phyloP scores from a whole-genome alignment of 2,797 vertebrate genomes.

The Sebastes minor region DNA sequence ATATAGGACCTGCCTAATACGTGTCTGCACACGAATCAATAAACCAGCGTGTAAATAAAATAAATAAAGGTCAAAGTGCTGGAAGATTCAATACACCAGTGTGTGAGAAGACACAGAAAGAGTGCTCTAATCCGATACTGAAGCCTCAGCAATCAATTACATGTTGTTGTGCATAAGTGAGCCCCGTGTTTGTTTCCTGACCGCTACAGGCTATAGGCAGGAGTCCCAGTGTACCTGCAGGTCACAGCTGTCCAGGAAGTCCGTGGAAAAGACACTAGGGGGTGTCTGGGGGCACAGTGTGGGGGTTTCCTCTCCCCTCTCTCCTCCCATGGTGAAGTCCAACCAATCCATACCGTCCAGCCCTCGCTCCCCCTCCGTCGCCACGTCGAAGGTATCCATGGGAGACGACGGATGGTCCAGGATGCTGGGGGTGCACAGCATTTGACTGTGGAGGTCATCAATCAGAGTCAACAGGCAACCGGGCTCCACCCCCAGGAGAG shows the following conservation, averaged over 20 bases:
- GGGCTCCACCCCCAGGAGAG: slow-evolving; percentile 86
- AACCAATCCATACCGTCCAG: slow-evolving; percentile 92
- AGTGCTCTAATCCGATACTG: slow-evolving; percentile 21
- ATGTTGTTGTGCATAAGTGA: not conserved
- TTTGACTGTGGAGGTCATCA: slow-evolving; percentile 92
- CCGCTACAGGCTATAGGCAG: slow-evolving; percentile 79
- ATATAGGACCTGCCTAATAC: slow-evolving; percentile 44
- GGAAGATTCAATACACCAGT: slow-evolving; percentile 24
- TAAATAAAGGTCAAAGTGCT: slow-evolving; percentile 50
- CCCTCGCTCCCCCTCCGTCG: slow-evolving; percentile 70
- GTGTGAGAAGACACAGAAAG: slow-evolving; percentile 18
- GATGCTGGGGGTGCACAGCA: slow-evolving; percentile 92
- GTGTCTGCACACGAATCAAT: slow-evolving; percentile 20
- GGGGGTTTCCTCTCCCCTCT: slow-evolving; percentile 46
- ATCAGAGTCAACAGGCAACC: slow-evolving; percentile 87
- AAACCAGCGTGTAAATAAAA: slow-evolving; percentile 18
- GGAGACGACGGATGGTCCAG: slow-evolving; percentile 89
- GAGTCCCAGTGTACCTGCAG: slow-evolving; percentile 90
- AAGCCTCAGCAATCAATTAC: slow-evolving; percentile 21
- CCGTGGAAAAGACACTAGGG: slow-evolving; percentile 90
- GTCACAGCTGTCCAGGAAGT: slow-evolving; percentile 91
- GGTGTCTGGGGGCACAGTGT: slow-evolving; percentile 79
- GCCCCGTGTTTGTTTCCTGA: not conserved
- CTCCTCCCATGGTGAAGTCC: slow-evolving; percentile 79
- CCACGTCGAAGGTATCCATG: slow-evolving; percentile 88